Conservation (phyloP, 2,888 invertebrate species). For the Eupithecia exiguata region DNA sequence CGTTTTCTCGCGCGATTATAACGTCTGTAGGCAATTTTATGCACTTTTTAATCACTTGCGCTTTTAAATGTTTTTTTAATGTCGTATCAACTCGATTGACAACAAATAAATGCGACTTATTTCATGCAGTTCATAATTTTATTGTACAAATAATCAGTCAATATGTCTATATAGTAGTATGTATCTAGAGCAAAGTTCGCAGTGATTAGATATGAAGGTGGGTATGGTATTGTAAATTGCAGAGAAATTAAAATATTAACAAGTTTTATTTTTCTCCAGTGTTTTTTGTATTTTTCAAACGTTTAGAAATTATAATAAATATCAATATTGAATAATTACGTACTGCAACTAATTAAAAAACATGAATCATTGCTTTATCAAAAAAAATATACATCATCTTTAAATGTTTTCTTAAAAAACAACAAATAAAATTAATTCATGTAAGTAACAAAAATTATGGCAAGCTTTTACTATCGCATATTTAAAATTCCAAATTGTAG, state of each 20-base stretch:
- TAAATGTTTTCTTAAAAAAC: too few relatives aligned
- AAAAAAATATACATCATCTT: too few relatives aligned
- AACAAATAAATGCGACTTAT: conserved; percentile 7
- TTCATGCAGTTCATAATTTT: conserved; percentile 15
- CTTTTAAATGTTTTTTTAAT: background rate
- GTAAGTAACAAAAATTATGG: too few relatives aligned
- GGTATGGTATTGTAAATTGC: conserved; percentile 1
- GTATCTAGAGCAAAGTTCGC: conserved; percentile 31
- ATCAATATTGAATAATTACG: background rate
- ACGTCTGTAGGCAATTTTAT: background rate
- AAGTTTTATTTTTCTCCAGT: background rate
- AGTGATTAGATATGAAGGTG: conserved; percentile 20
- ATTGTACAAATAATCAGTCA: conserved; percentile 22
- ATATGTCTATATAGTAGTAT: too few relatives aligned
- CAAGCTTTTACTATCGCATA: too few relatives aligned
- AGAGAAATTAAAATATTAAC: background rate
- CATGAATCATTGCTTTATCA: too few relatives aligned
- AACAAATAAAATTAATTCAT: too few relatives aligned
- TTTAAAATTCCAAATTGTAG: too few relatives aligned
- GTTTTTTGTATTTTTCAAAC: background rate
- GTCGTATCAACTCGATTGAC: conserved; percentile 10
- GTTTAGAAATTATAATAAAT: background rate
- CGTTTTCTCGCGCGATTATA: background rate
- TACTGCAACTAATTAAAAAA: background rate
- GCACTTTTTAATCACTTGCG: background rate